Evolutionary conservation across 2,113 vertebrate species (phyloP), one percentile per base, ranked within the genome.

Genomic region (Ammodytes marinus): DNA sequence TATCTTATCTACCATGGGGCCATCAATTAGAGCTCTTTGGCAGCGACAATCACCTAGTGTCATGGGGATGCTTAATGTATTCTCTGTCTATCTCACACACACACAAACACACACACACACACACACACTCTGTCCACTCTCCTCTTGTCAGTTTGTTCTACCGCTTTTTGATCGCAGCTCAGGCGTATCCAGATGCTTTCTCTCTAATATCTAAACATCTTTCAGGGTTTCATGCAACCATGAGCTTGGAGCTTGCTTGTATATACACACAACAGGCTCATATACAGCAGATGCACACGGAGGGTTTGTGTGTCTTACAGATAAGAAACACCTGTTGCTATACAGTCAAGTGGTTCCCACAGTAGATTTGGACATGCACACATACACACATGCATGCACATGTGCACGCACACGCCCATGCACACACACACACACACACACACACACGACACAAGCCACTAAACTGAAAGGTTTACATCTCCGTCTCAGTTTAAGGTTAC

Each of bases 301-400:
- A 79, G 46, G 67, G 61, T 72, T 46, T 57, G 37, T 80, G 78
- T 84, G 79, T 79, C 69, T 27, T 67, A 61, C 3, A 13, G 78
- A 86, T 74, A 68, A 73, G 84, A 84, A 84, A 88, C 88, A 88
- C 88, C 88, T 90, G 79, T 71, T 71, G 11, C 60, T 52, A 17
- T 65, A 81, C 54, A 66, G 17, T 74, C 52, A 68, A 81, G 69
- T 46, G 59, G 40, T 59, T 58, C 13, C 73, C 53, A 65, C 59
- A 15, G 60, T 67, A 43, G 57, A 60, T 80, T 79, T 69, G 43
- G 45, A 82, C 55, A 54, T 35, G 49, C 69, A 54, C 1, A 0
- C 3, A 9, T n/a, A 46, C 55, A 55, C 49, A 69, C 46, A 54
- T 27, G 27, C 27, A 27, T 27, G 27, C 27, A 27, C 27, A 27